Conservation (phyloP, 1,140 invertebrate genomes). For the Drosophila punjabiensis region DNA sequence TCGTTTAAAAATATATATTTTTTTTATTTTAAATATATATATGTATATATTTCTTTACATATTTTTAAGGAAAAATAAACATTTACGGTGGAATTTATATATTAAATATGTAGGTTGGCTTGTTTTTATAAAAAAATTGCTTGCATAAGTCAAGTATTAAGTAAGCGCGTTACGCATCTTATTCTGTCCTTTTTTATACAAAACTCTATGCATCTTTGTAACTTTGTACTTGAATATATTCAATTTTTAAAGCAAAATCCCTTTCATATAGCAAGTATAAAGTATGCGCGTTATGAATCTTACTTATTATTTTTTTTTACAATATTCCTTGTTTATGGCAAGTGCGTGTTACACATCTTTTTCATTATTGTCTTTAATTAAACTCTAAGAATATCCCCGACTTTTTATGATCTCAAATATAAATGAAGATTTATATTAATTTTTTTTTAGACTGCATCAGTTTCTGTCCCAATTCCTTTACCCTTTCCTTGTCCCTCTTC, state of each 20-base stretch:
- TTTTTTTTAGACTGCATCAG: background rate
- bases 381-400: background rate
- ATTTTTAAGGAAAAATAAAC: background rate
- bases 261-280: background rate
- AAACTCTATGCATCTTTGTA: no score
- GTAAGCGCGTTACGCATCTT: no score
- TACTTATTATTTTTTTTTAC: background rate
- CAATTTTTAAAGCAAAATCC: no score
- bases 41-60: no score
- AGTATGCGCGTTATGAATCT: background rate
- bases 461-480: constrained; percentile 6
- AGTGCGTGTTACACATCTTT: background rate
- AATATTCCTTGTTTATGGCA: no score
- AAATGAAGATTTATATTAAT: background rate
- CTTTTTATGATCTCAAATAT: background rate
- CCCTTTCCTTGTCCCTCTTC: background rate
- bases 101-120: no score
- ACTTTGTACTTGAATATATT: no score
- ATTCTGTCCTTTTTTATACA: no score
- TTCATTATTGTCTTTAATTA: background rate
- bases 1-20: no score
- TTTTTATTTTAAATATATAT: no score
- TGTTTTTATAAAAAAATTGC: no score
- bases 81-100: background rate
- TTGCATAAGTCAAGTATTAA: no score